Evolutionary conservation across 2,113 vertebrate genomes (phyloP), one percentile per base, ranked within the genome.

Genomic region (Mobula hypostoma): DNA sequence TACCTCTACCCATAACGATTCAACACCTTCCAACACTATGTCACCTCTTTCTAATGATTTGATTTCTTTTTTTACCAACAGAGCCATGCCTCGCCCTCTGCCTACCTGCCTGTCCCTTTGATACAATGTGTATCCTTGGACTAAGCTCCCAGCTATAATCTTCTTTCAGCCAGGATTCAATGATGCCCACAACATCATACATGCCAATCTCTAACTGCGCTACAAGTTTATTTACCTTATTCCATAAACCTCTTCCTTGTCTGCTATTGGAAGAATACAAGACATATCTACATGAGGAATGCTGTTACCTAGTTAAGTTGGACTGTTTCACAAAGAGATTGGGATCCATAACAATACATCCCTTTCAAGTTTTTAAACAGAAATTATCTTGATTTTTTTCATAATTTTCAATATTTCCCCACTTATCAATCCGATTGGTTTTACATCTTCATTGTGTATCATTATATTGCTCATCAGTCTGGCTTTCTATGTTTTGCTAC

Each of bases 401-500:
- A 88, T 88, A 66, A 27, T 1, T n/a, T 63, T 74, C 12, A 70
- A 72, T 48, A 40, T 72, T 70, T 72, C 74, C 40, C 90, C 68
- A 74, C 66, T 68, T 72, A 74, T 74, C 72, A 93, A 93, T 48
- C 90, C 72, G 36, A 93, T 93, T 40, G 36, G 72, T 66, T 92
- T 40, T 72, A 11, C 27, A 72, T 93, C 68, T 27, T 93, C 40
- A 72, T 24, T 24, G 36, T n/a, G 19, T 74, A 74, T 48, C n/a
- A 74, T 19, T 48, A 74, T 72, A 93, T 74, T 27, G 90, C 90
- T 88, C 85, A 15, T 88, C 85, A 63, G 58, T 88, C 29, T 88
- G 85, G 85, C 85, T 88, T 88, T 29, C 85, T 66, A 63, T 88
- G 29, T 32, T 93, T 93, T 93, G 36, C 19, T 93, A 74, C 63